These are phyloP conservation scores for Hydraecia micacea DNA, from an alignment of 2,888 invertebrate genomes.

Conservation along the genomic window DNA sequence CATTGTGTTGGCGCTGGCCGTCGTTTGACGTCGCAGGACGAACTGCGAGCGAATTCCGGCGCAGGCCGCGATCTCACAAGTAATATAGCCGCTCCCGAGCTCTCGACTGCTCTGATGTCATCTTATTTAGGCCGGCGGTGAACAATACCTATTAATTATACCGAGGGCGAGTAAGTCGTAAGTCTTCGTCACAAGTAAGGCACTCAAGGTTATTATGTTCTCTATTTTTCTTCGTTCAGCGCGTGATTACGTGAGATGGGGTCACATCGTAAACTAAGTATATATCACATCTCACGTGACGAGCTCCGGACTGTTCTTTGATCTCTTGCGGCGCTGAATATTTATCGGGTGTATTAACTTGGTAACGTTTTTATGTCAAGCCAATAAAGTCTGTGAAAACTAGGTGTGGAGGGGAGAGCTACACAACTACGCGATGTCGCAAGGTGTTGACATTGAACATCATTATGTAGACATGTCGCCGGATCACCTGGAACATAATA, in stretches of 20 bases:
- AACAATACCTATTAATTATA: constrained; percentile 43
- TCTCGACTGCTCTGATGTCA: constrained; percentile 25
- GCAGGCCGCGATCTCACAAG: background rate
- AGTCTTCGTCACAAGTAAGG: constrained; percentile 26
- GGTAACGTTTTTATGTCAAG: constrained; percentile 9
- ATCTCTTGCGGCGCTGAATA: constrained; percentile 24
- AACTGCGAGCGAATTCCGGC: constrained; percentile 10
- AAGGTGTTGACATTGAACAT: background rate
- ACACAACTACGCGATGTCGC: background rate
- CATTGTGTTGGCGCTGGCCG: constrained; percentile 30
- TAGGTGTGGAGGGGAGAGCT: background rate
- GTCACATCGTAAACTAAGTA: constrained; percentile 2
- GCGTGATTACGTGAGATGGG: constrained; percentile 5
- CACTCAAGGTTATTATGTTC: constrained; percentile 11
- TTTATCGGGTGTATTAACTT: constrained; percentile 20
- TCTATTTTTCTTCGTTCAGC: constrained; percentile 18
- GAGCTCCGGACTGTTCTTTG: background rate
- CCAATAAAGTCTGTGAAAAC: constrained; percentile 13
- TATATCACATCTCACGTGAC: background rate
- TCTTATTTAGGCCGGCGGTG: constrained; percentile 19
- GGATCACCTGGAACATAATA: background rate
- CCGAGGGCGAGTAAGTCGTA: constrained; percentile 34
- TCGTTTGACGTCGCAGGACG: constrained; percentile 16
- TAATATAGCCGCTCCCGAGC: background rate
- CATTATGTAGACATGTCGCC: background rate